Evolutionary conservation across 2,797 vertebrate species (phyloP), one percentile per base, ranked within the genome.

Genomic region (Enteromius argenteus): DNA sequence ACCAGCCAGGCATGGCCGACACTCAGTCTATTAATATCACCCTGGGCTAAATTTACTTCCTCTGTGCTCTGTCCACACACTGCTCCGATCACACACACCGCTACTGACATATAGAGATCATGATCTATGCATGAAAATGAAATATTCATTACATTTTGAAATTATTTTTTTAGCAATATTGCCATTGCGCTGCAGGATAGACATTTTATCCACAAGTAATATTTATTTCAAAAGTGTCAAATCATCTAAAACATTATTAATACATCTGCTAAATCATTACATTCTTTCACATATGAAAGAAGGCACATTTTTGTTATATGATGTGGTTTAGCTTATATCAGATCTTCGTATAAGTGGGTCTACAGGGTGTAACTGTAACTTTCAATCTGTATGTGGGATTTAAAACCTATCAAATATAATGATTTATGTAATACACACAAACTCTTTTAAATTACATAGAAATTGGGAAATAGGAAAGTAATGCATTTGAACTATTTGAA

Each of bases 11-110:
- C 58, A 86, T 14, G 46, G 66, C 51, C 19, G 51, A 67, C 64
- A 84, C 62, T 14, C 56, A 82, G 73, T 73, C 82, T 89, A 89
- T 87, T 86, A 89, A 87, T 89, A 89, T 76, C 79, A 72, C 32
- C 75, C 46, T 66, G 39, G 46, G 51, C 64, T 84, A 82, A 86
- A 87, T 85, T 64, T 84, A 83, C 51, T 21, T 67, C 27, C 37
- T 60, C 37, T 51, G 19, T 84, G 68, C 66, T 74, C 75, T 68
- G 81, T 82, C 60, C 80, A 72, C 35, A 53, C 67, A 49, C 78
- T 76, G 75, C 19, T 79, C 37, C 32, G 35, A 39, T 53, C 60
- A 68, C 64, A 66, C n/a, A 46, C 64, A 68, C 71, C 71, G 30
- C 64, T 49, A 80, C 37, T 21, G 23, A 66, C 39, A 44, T 15